Percentiles rank a stretch among this genome's conserved stretches.
Conservation (phyloP, 2,113 vertebrate genomes). For the Corythaixoides concolor region DNA sequence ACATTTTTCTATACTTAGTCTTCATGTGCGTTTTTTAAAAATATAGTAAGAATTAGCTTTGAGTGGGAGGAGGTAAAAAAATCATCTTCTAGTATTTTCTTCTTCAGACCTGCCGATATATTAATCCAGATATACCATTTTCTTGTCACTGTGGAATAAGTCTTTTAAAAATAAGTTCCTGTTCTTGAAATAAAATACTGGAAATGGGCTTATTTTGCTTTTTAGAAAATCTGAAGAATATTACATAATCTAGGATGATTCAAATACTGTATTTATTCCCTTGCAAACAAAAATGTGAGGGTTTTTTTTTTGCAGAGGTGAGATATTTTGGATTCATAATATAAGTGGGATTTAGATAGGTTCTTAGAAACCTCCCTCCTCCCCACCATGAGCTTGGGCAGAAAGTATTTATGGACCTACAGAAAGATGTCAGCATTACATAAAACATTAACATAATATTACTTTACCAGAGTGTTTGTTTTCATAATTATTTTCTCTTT, state of each 20-base stretch:
- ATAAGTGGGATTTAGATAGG: not conserved
- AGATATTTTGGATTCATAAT: not conserved
- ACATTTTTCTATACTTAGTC: constrained; percentile 62
- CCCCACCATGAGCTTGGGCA: not conserved
- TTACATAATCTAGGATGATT: not conserved
- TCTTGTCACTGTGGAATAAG: not conserved
- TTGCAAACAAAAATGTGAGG: not conserved
- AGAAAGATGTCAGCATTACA: not conserved
- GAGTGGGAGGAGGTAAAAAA: constrained; percentile 23
- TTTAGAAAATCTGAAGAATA: not conserved
- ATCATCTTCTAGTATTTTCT: not conserved
- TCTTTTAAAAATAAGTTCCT: not conserved
- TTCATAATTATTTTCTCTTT: not conserved
- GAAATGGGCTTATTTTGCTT: not conserved
- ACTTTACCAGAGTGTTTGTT: not conserved
- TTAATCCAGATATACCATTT: not conserved
- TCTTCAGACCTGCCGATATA: not conserved
- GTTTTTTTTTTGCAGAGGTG: not conserved
- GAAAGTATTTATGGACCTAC: not conserved
- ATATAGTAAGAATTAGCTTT: constrained; percentile 35
- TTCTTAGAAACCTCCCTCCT: not conserved
- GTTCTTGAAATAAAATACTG: not conserved
- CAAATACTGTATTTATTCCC: not conserved
- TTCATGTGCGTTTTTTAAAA: constrained; percentile 55
- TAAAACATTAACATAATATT: not conserved